Evolutionary conservation across 2,113 vertebrate species (phyloP).

Genomic region (Poeciliopsis occidentalis): DNA sequence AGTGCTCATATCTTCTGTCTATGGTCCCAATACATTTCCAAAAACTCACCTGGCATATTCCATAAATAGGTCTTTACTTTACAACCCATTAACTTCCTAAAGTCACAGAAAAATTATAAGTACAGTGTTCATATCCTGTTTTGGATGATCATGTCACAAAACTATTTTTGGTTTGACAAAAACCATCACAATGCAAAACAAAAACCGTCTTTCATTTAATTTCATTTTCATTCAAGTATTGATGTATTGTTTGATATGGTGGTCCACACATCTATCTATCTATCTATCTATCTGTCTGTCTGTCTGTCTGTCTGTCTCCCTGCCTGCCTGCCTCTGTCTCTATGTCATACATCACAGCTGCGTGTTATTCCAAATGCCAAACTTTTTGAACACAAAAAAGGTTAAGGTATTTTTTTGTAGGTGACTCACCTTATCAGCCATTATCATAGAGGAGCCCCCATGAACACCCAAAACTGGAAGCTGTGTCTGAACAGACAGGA

Average conservation of each 20-base stretch:
- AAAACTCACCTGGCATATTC: background rate
- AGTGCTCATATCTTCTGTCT: too few relatives aligned
- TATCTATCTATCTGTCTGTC: too few relatives aligned
- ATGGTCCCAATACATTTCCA: background rate
- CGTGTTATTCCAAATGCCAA: conserved; percentile 21
- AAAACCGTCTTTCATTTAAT: too few relatives aligned
- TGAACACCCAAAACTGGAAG: conserved; percentile 96
- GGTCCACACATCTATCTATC: too few relatives aligned
- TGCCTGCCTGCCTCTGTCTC: background rate
- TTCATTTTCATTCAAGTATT: too few relatives aligned
- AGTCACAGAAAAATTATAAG: background rate
- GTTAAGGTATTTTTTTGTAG: background rate
- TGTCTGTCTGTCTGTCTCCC: background rate
- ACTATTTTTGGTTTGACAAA: too few relatives aligned
- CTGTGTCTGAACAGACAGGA: conserved; percentile 97
- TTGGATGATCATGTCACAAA: background rate
- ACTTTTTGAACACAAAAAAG: conserved; percentile 5
- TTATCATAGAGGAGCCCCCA: conserved; percentile 97
- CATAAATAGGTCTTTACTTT: background rate
- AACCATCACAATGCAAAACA: background rate
- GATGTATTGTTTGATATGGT: too few relatives aligned
- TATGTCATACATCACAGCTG: conserved; percentile 4
- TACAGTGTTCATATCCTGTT: background rate
- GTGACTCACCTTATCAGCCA: conserved; percentile 96
- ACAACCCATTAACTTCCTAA: background rate